These are phyloP conservation scores for Autographa gamma DNA, from an alignment of 2,888 invertebrate species.

Conservation along the genomic window DNA sequence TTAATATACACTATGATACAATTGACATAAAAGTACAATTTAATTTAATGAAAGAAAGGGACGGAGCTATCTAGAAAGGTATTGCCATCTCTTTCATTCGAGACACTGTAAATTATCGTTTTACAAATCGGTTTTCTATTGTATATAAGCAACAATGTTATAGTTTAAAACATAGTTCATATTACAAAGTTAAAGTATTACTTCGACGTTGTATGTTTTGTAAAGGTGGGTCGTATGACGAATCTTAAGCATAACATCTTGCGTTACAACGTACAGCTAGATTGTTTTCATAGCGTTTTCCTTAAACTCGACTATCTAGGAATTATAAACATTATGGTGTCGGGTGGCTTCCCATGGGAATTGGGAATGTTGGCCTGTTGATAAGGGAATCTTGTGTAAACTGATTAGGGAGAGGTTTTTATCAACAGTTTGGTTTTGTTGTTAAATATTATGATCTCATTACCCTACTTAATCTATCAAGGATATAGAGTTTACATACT, in stretches of 20 bases:
- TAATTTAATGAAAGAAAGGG: too few relatives aligned
- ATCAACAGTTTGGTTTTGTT: too few relatives aligned
- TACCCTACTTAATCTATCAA: too few relatives aligned
- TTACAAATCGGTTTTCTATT: too few relatives aligned
- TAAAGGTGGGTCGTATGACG: slow-evolving; percentile 33
- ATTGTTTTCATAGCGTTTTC: slow-evolving; percentile 61
- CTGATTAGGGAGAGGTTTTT: too few relatives aligned
- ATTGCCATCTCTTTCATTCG: too few relatives aligned
- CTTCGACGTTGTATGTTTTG: slow-evolving; percentile 31
- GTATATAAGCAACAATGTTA: not conserved
- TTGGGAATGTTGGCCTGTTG: slow-evolving; percentile 7
- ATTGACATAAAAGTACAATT: not conserved
- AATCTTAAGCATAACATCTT: slow-evolving; percentile 38
- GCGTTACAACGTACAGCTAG: not conserved
- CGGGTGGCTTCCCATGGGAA: slow-evolving; percentile 55
- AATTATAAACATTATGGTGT: slow-evolving; percentile 61
- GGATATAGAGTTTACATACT: too few relatives aligned
- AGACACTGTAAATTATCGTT: too few relatives aligned
- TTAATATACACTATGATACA: too few relatives aligned
- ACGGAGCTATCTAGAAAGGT: too few relatives aligned
- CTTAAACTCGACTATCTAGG: slow-evolving; percentile 57
- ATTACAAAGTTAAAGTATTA: slow-evolving; percentile 20
- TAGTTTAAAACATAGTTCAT: slow-evolving; percentile 16
- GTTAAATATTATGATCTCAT: too few relatives aligned
- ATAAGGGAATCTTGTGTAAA: slow-evolving; percentile 22